Conservation (phyloP, 2,113 vertebrate species). For the Ia io region DNA sequence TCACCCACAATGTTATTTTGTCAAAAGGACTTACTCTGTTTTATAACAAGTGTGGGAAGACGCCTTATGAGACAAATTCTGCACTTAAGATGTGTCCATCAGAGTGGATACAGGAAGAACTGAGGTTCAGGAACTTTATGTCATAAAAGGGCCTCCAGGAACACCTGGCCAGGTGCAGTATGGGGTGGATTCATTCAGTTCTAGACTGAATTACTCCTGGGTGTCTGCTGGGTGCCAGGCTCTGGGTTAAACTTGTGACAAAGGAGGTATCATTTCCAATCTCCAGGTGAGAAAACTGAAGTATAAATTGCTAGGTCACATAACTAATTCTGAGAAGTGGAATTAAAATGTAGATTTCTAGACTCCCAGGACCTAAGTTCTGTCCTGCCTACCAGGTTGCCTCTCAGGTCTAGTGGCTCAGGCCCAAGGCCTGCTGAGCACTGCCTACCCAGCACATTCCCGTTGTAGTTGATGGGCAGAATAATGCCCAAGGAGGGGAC, state of each 20-base stretch:
- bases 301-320: rapidly evolving
- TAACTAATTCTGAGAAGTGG: background rate
- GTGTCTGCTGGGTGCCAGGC: background rate
- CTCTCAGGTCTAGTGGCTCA: background rate
- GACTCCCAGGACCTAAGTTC: background rate
- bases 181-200: background rate
- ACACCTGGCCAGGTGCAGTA: background rate
- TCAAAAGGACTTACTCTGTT: background rate
- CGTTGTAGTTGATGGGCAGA: constrained; percentile 95
- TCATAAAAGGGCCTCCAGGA: background rate
- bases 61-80: background rate
- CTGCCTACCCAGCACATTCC: constrained; percentile 90
- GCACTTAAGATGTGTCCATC: background rate
- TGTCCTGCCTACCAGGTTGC: background rate
- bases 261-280: background rate
- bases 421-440: background rate
- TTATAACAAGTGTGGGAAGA: background rate
- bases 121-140: background rate
- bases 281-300: background rate
- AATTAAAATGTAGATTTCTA: background rate
- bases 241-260: background rate
- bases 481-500: constrained; percentile 93
- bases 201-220: background rate
- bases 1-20: background rate
- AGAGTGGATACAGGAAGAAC: background rate